A percentile compares a stretch with the other conserved stretches of the same genome.
These are phyloP conservation scores for Lathronympha strigana DNA, from an alignment of 2,888 invertebrate genomes.

Conservation along the genomic window DNA sequence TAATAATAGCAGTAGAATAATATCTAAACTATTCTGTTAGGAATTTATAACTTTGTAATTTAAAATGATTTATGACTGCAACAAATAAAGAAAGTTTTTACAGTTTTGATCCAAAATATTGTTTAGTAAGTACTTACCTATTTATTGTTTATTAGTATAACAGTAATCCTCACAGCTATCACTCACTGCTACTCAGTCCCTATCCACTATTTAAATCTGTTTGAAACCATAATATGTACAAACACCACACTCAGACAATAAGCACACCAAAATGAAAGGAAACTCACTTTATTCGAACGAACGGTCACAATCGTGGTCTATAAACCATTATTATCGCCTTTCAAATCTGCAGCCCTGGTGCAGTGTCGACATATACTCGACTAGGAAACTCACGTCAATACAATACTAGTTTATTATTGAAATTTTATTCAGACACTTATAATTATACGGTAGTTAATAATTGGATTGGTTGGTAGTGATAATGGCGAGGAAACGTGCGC, in stretches of 20 bases:
- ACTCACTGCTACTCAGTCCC: no score
- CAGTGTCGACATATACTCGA: conserved; percentile 14
- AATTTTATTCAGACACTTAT: neutral
- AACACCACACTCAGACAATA: neutral
- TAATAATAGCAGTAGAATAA: no score
- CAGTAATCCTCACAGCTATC: no score
- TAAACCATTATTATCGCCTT: conserved; percentile 51
- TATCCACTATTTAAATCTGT: no score
- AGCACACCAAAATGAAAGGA: neutral
- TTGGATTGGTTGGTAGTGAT: conserved; percentile 4
- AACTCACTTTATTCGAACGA: conserved; percentile 25
- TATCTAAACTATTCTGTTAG: no score
- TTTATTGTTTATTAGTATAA: no score
- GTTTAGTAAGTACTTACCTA: no score
- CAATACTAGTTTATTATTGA: neutral
- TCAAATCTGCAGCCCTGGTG: conserved; percentile 55
- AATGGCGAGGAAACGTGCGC: conserved; percentile 24
- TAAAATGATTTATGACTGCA: no score
- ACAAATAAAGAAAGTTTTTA: no score
- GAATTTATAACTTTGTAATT: no score
- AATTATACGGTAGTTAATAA: neutral
- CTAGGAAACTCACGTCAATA: neutral
- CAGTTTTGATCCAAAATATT: no score
- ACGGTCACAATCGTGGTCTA: conserved; percentile 27
- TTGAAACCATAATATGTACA: neutral